Evolutionary conservation across 2,888 invertebrate species (phyloP).

Genomic region (Lysandra coridon): DNA sequence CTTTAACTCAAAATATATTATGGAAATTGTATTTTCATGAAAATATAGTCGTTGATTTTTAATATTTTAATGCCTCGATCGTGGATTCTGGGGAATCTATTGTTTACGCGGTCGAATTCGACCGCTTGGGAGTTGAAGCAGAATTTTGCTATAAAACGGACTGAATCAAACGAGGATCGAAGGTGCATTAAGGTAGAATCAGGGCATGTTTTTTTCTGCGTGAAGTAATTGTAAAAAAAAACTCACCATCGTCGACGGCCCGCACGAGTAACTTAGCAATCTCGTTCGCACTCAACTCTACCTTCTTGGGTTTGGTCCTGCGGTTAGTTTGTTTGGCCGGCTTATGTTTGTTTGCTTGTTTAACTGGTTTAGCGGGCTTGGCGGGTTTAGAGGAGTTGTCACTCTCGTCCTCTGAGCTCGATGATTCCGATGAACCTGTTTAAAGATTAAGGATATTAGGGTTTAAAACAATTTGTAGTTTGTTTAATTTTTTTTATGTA

Average conservation of each 20-base stretch:
- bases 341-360: conserved; percentile 47
- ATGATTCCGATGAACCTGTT: conserved; percentile 55
- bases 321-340: conserved; percentile 38
- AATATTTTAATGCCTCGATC: neutral
- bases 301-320: conserved; percentile 41
- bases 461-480: too few species aligned
- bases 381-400: conserved; percentile 43
- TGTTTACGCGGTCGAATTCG: too few species aligned
- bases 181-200: too few species aligned
- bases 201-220: too few species aligned
- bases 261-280: conserved; percentile 65
- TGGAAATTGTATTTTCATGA: neutral
- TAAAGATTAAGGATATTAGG: conserved; percentile 29
- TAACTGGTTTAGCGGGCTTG: conserved; percentile 39
- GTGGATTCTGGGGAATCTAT: too few species aligned
- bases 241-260: conserved; percentile 69
- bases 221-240: conserved; percentile 18
- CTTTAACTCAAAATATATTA: neutral
- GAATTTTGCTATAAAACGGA: too few species aligned
- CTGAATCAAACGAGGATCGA: too few species aligned
- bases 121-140: too few species aligned
- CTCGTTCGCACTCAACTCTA: conserved; percentile 64
- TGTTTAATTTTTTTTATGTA: too few species aligned
- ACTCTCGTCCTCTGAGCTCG: conserved; percentile 53
- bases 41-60: neutral